Base-by-base conservation (phyloP, 2,888 invertebrate species). In the Pollenia griseotomentosa region DNA sequence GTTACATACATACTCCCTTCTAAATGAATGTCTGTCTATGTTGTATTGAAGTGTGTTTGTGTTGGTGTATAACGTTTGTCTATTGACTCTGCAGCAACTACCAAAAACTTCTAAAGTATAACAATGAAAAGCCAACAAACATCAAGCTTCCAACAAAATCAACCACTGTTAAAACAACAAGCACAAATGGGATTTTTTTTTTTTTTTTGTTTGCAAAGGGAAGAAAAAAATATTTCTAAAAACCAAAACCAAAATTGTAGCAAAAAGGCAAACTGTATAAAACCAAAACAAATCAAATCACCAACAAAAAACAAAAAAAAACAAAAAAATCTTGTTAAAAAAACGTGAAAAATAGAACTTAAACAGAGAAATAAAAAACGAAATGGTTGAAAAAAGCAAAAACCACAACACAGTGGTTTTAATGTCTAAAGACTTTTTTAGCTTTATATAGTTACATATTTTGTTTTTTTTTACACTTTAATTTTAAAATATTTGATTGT, bases 61-160 rank as follows among this genome's bases (percentile, higher is more conserved):
- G 9, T 23, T 10, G 10, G 51, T 61, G 14, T 55, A 23, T 23
- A 51, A 33, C 46, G 33, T 77, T 55, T 68, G 68, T 75, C 59
- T 83, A 78, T 79, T 83, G 71, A 65, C 65, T 75, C 46, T 55
- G n/a, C 59, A 23, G 44, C 48, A 44, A 33, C 19, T 61, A 16
- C 51, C 16, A 16, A 59, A 68, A 75, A 55, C 48, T 79, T 44
- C 59, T 44, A 73, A 65, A 79, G 78, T 73, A 79, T 61, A 84
- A 84, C 83, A 84, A 84, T 84, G 83, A 84, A 79, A 84, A 79
- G 86, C 83, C 83, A 84, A 79, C 86, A 86, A 79, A 83, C 83
- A 86, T 86, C 82, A 86, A 65, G 74, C 74, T 48, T 80, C 44
- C 12, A 78, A 59, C 82, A 71, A 83, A 83, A 70, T 59, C 73